Base-by-base conservation (phyloP, 2,797 vertebrate species). In the Mormyrops boulengeri region DNA sequence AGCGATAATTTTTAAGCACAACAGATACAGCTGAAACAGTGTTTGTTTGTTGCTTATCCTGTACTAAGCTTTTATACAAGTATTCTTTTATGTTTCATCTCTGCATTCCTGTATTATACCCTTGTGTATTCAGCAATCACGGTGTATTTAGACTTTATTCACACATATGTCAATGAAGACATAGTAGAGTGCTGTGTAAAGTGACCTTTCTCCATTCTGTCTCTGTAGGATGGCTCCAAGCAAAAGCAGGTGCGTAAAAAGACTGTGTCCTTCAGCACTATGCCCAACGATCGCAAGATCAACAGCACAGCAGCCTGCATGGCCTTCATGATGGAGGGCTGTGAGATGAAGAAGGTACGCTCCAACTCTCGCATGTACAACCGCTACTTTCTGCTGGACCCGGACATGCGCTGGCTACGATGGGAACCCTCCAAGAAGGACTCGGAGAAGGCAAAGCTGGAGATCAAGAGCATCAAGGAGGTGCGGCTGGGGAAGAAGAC, bases 351-450 rank as follows among this genome's bases (percentile, higher is more conserved):
- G 94, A 98, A 98, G 90, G 97, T 98, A 88, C 97, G 97, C 88
- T 98, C 97, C 92, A 98, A 98, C 94, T 98, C 97, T 0, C 97
- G 97, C 90, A 98, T 98, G 97, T 98, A 98, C 96, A 97, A 96
- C 95, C 97, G 97, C 53, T 98, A 97, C 94, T 98, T 98, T 34
- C 95, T 98, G 89, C 95, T 98, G 91, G 97, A 98, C 0, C 94
- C 97, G 0, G 97, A 98, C 93, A 95, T 98, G 97, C 96, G 95
- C 92, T 98, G 96, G 82, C 94, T 98, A 41, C 96, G 97, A 88
- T 98, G 97, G 97, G 97, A 98, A 44, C 97, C 97, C 34, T 97
- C 97, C 52, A 98, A 98, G 92, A 98, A 98, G 91, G 97, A 98
- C 92, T 98, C 97, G 0, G 97, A 98, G 88, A 98, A 98, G 91